Evolutionary conservation across 1,140 invertebrate species (phyloP).

Genomic region (Bombus turneri): DNA sequence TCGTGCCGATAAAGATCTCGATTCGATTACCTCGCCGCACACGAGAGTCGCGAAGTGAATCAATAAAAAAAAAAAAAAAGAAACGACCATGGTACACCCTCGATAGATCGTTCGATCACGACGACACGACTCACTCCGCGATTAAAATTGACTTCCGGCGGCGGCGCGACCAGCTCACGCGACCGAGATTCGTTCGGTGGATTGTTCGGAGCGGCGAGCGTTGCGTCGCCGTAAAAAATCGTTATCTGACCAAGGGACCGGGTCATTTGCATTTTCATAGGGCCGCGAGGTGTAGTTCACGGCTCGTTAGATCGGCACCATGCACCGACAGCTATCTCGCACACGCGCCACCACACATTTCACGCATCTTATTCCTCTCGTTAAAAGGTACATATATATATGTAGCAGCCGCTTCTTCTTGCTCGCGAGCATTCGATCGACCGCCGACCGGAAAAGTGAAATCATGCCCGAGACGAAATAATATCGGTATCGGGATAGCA

Average conservation of each 20-base stretch:
- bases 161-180: background rate
- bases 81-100: no score
- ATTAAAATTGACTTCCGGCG: slow-evolving; percentile 38
- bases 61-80: background rate
- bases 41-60: background rate
- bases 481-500: background rate
- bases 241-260: slow-evolving; percentile 42
- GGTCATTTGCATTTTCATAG: slow-evolving; percentile 66
- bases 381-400: slow-evolving; percentile 7
- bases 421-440: slow-evolving; percentile 1
- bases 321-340: slow-evolving; percentile 29
- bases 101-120: slow-evolving; percentile 7
- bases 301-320: slow-evolving; percentile 48
- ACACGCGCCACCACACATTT: slow-evolving; percentile 36
- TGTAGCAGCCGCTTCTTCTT: background rate
- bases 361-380: slow-evolving; percentile 34
- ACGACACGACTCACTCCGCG: background rate
- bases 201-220: background rate
- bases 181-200: slow-evolving; percentile 27
- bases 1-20: slow-evolving; percentile 41
- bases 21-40: background rate
- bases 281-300: slow-evolving; percentile 41
- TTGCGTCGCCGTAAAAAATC: slow-evolving; percentile 39
- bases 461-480: background rate
- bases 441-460: slow-evolving; percentile 4